Conservation (phyloP, 2,113 vertebrate species). For the Megatriorchis doriae region DNA sequence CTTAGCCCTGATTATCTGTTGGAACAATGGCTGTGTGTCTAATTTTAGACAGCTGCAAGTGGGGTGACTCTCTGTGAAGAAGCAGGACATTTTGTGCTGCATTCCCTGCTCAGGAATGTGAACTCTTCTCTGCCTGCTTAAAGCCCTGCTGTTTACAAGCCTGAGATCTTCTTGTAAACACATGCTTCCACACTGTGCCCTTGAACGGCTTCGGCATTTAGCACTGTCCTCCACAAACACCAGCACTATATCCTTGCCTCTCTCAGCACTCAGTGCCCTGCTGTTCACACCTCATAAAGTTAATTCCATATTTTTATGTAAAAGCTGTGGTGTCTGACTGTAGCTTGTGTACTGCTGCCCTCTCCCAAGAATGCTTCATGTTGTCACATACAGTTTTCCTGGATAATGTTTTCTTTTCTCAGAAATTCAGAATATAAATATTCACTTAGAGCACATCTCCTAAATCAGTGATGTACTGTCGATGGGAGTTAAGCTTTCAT, state of each 20-base stretch:
- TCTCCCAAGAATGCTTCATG: neutral
- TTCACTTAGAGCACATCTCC: neutral
- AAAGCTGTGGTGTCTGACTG: neutral
- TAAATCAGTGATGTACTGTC: neutral
- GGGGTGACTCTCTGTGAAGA: neutral
- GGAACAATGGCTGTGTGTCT: conserved; percentile 4
- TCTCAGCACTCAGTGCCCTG: neutral
- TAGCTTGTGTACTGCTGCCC: neutral
- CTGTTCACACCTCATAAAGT: neutral
- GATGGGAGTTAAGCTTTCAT: neutral
- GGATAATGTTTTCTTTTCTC: neutral
- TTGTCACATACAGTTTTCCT: neutral
- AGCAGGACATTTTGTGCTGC: neutral
- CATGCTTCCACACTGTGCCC: neutral
- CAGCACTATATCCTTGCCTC: neutral
- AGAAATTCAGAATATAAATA: conserved; percentile 17
- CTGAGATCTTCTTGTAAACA: neutral
- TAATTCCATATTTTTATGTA: neutral
- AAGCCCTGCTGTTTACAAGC: neutral
- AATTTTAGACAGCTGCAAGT: neutral
- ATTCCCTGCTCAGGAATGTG: neutral
- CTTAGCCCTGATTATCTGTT: neutral
- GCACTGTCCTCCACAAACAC: neutral
- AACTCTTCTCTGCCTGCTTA: neutral
- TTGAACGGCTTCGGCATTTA: neutral